Percentiles rank a stretch among this genome's conserved stretches.
Conservation (phyloP, 2,113 vertebrate genomes). For the Atlantisia rogersi region DNA sequence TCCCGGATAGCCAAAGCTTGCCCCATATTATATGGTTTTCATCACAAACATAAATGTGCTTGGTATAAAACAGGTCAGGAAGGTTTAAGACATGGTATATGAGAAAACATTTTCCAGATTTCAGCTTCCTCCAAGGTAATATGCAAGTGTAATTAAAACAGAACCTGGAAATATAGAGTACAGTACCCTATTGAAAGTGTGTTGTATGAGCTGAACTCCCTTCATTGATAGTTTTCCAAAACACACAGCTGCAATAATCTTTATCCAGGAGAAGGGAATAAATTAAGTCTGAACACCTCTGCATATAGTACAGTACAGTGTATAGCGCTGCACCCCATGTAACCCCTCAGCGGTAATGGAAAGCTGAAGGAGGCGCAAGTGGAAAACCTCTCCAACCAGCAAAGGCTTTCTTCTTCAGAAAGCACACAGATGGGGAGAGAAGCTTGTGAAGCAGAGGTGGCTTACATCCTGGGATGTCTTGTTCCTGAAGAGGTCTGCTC, state of each 20-base stretch:
- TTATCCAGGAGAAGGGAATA: slow-evolving; percentile 78
- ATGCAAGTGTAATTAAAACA: slow-evolving; percentile 76
- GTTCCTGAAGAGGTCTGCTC: slow-evolving; percentile 55
- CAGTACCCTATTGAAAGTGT: slow-evolving; percentile 75
- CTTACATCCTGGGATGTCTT: slow-evolving; percentile 49
- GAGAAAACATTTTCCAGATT: slow-evolving; percentile 76
- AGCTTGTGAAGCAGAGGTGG: slow-evolving; percentile 33
- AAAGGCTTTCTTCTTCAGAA: slow-evolving; percentile 62
- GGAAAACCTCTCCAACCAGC: slow-evolving; percentile 68
- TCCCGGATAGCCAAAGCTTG: not conserved
- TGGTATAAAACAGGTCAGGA: slow-evolving; percentile 69
- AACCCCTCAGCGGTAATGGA: slow-evolving; percentile 66
- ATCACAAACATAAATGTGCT: slow-evolving; percentile 64
- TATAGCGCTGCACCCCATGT: slow-evolving; percentile 61
- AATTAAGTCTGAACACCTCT: slow-evolving; percentile 77
- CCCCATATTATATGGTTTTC: slow-evolving; percentile 50
- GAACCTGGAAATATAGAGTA: slow-evolving; percentile 75
- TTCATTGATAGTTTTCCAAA: slow-evolving; percentile 77
- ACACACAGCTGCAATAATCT: slow-evolving; percentile 79
- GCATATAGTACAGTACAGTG: slow-evolving; percentile 70
- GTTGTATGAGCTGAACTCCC: slow-evolving; percentile 74
- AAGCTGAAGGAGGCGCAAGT: slow-evolving; percentile 65
- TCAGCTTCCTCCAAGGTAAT: slow-evolving; percentile 73
- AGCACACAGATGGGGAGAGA: slow-evolving; percentile 49
- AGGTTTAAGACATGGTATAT: slow-evolving; percentile 69